Evolutionary conservation across 2,113 vertebrate species (phyloP).

Genomic region (Odontesthes bonariensis): DNA sequence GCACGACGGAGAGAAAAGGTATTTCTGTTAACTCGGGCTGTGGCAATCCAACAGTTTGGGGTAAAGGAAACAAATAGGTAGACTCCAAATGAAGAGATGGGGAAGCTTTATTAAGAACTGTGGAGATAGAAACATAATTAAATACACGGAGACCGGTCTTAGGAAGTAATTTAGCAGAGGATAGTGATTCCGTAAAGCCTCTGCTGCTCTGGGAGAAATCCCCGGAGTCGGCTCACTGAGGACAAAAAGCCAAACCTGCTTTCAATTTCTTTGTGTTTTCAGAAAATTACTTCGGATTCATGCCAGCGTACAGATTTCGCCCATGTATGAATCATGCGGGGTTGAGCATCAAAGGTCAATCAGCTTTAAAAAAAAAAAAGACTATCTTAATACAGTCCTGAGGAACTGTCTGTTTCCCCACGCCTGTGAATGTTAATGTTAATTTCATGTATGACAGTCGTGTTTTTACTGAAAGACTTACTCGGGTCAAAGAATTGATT

Average conservation of each 20-base stretch:
- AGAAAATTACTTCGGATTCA: not conserved
- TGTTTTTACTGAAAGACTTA: constrained; percentile 17
- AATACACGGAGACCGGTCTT: constrained; percentile 31
- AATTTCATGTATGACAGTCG: not conserved
- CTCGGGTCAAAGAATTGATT: constrained; percentile 4
- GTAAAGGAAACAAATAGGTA: constrained; percentile 20
- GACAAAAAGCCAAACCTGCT: not conserved
- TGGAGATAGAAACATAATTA: constrained; percentile 34
- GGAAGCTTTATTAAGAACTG: constrained; percentile 16
- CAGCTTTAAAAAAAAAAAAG: not conserved
- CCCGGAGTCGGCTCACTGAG: not conserved
- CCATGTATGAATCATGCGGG: not conserved
- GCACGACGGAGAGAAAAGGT: constrained; percentile 3
- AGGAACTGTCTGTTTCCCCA: no score
- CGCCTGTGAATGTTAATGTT: no score
- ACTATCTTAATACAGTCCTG: no score
- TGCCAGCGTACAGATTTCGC: not conserved
- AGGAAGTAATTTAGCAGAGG: constrained; percentile 26
- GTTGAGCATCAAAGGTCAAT: constrained; percentile 11
- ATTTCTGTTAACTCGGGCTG: constrained; percentile 13
- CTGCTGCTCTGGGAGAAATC: not conserved
- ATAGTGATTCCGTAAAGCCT: constrained; percentile 6
- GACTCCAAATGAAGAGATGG: constrained; percentile 1
- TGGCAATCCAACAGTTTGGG: constrained; percentile 7
- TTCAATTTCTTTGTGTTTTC: constrained; percentile 18